These are phyloP conservation scores for Megalonaias nervosa DNA, from an alignment of 1,140 invertebrate genomes.

Conservation along the genomic window DNA sequence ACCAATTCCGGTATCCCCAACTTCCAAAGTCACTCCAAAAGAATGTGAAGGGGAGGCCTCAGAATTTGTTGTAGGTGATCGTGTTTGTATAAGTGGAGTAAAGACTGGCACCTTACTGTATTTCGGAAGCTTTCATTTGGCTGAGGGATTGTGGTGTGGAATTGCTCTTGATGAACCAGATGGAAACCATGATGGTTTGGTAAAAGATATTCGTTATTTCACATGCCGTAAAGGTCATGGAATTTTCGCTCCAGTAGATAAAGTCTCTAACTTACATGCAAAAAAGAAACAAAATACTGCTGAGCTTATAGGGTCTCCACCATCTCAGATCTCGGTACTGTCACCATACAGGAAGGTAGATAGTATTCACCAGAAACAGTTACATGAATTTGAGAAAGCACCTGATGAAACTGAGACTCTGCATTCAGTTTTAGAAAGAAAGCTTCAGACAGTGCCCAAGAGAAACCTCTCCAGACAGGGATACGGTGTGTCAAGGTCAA, in stretches of 20 bases:
- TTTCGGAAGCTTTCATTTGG: slow-evolving; percentile 58
- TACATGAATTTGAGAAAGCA: too few species aligned
- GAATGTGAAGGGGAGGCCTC: slow-evolving; percentile 8
- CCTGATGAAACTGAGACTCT: too few species aligned
- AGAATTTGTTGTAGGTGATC: slow-evolving; percentile 41
- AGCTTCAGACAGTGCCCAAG: too few species aligned
- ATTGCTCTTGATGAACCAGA: slow-evolving; percentile 66
- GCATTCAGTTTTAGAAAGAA: too few species aligned
- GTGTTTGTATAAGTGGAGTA: slow-evolving; percentile 54
- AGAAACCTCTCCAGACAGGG: too few species aligned
- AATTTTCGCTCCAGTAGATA: slow-evolving; percentile 68
- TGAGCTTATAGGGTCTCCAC: too few species aligned
- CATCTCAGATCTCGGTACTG: too few species aligned
- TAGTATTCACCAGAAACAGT: too few species aligned
- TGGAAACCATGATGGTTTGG: slow-evolving; percentile 67
- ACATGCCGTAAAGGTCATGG: slow-evolving; percentile 63
- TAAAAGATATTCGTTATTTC: slow-evolving; percentile 67
- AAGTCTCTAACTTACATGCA: slow-evolving; percentile 47
- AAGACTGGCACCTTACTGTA: slow-evolving; percentile 59
- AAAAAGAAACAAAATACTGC: too few species aligned
- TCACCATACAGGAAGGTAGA: too few species aligned
- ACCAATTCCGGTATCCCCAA: slow-evolving; percentile 20
- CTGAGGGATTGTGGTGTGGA: slow-evolving; percentile 68
- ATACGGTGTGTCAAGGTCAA: too few species aligned
- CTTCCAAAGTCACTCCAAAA: not conserved